A percentile compares a stretch with the other conserved stretches of the same genome.
phyloP scores from a whole-genome alignment of 35 echinoderm and acorn worm genomes.

The Heliocidaris erythrogramma region DNA sequence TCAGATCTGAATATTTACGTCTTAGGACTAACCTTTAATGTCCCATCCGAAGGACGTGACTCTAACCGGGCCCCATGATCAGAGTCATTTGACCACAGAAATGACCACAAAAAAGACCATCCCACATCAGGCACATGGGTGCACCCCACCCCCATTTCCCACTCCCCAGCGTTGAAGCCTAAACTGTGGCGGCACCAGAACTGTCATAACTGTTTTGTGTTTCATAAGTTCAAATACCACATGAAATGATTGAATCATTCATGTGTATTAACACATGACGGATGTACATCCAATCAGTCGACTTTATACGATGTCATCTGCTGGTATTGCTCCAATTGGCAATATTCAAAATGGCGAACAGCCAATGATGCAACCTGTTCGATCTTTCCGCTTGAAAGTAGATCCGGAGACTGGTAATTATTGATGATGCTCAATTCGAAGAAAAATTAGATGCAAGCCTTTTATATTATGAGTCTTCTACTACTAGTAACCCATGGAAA shows the following conservation, averaged over 20 bases:
- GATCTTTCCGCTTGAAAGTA: not conserved
- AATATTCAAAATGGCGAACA: not conserved
- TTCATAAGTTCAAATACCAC: not conserved
- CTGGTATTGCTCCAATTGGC: conserved; percentile 9
- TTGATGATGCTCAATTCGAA: not conserved
- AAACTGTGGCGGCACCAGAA: not conserved
- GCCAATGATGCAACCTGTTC: conserved; percentile 8
- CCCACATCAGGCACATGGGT: no score
- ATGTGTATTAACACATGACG: not conserved
- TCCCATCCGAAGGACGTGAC: no score
- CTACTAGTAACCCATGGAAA: no score
- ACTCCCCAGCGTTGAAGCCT: not conserved
- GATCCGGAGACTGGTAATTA: not conserved
- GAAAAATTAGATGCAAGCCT: not conserved
- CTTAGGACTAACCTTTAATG: no score
- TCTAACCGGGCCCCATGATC: no score
- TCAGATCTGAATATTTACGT: no score
- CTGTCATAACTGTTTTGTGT: not conserved
- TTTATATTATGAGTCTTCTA: no score
- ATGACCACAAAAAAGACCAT: no score
- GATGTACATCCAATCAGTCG: not conserved
- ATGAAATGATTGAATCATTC: not conserved
- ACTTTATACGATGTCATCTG: not conserved
- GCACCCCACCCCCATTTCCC: not conserved
- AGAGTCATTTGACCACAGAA: no score